Percentiles rank a stretch among this genome's conserved stretches.
Evolutionary conservation across 2,888 invertebrate species (phyloP).

Genomic region (Microctonus brassicae): DNA sequence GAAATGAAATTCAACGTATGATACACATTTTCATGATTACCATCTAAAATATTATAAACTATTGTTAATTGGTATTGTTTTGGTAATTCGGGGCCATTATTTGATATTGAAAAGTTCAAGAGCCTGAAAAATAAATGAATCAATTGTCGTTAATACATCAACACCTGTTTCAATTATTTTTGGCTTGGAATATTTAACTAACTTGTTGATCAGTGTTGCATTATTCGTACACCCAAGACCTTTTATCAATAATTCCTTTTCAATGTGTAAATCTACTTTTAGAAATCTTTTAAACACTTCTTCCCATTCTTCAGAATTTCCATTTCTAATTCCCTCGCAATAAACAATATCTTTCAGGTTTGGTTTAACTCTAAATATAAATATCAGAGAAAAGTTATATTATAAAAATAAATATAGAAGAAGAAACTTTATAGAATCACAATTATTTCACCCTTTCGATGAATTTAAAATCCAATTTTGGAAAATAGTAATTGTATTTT

Average conservation of each 20-base stretch:
- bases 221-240: constrained; percentile 48
- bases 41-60: constrained; percentile 49
- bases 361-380: constrained; percentile 42
- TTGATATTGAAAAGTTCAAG: constrained; percentile 40
- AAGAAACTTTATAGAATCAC: not conserved
- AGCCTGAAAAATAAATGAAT: constrained; percentile 30
- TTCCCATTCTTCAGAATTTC: constrained; percentile 40
- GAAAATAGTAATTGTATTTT: constrained; percentile 48
- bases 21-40: constrained; percentile 49
- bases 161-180: too few relatives aligned
- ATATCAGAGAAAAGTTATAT: not conserved
- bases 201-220: constrained; percentile 37
- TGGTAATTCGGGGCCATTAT: constrained; percentile 44
- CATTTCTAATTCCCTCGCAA: constrained; percentile 43
- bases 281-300: constrained; percentile 41
- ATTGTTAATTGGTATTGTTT: constrained; percentile 54
- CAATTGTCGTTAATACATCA: too few relatives aligned
- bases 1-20: constrained; percentile 50
- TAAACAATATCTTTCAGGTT: constrained; percentile 46
- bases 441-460: not conserved
- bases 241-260: constrained; percentile 45
- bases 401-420: too few relatives aligned
- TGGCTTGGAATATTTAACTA: not conserved
- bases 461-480: constrained; percentile 49
- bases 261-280: constrained; percentile 44